phyloP scores from a whole-genome alignment of 2,888 invertebrate species.

The Corbicula japonica region DNA sequence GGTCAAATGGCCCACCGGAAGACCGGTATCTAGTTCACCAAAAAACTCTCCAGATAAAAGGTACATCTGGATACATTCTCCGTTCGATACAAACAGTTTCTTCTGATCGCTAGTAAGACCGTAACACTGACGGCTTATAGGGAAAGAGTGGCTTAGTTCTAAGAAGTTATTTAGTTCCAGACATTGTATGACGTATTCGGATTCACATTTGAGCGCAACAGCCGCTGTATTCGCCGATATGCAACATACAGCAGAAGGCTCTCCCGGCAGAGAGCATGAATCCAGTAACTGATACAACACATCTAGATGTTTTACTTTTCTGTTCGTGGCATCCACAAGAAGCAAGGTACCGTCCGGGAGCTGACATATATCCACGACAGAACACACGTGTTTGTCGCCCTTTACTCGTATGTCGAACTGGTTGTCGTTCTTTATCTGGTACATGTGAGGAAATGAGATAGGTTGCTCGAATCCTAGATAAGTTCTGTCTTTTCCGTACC shows the following conservation, averaged over 20 bases:
- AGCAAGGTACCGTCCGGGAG: constrained; percentile 49
- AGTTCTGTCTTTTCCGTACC: constrained; percentile 59
- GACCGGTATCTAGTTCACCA: constrained; percentile 11
- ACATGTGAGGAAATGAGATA: constrained; percentile 45
- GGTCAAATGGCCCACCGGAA: background rate
- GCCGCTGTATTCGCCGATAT: constrained; percentile 10
- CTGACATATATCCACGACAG: constrained; percentile 38
- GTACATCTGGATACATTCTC: constrained; percentile 21
- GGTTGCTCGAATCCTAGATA: constrained; percentile 53
- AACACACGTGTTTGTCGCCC: constrained; percentile 48
- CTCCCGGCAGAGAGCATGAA: constrained; percentile 7
- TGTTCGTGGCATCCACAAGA: constrained; percentile 36
- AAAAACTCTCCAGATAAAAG: constrained; percentile 20
- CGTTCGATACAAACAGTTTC: constrained; percentile 19
- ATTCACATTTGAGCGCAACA: constrained; percentile 20
- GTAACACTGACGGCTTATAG: constrained; percentile 6
- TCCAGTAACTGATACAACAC: constrained; percentile 43
- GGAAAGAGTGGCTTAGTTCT: background rate
- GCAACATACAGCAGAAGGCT: constrained; percentile 20
- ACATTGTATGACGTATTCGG: constrained; percentile 14
- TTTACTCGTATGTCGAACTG: constrained; percentile 46
- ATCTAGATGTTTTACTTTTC: constrained; percentile 50
- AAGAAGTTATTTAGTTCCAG: constrained; percentile 13
- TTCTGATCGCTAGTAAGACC: constrained; percentile 19
- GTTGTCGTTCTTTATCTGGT: constrained; percentile 37